These are phyloP conservation scores for Canis aureus DNA, from an alignment of 2,113 vertebrate species.

Conservation along the genomic window DNA sequence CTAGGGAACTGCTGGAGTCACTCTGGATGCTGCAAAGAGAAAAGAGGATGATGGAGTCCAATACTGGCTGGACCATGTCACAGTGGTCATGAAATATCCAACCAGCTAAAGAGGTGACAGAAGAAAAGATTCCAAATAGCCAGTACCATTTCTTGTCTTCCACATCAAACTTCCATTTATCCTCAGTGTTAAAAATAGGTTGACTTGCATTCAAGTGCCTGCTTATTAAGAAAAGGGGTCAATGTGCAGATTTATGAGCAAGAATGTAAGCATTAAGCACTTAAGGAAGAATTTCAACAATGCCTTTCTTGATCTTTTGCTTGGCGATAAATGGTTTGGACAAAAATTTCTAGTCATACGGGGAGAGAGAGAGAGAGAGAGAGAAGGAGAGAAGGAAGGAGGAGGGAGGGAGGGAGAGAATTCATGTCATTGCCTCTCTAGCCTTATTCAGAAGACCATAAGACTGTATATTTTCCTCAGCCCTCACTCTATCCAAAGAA, in stretches of 20 bases:
- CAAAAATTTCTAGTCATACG: not conserved
- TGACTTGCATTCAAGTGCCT: not conserved
- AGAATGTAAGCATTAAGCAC: not conserved
- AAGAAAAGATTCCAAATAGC: not conserved
- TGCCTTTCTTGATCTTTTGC: constrained; percentile 13
- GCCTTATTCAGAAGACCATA: not conserved
- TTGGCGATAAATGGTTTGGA: constrained; percentile 34
- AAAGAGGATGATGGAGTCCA: not conserved
- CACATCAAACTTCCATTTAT: not conserved
- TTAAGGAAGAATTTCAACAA: not conserved
- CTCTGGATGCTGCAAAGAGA: not conserved
- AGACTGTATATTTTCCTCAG: not conserved
- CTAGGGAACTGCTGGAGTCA: not conserved
- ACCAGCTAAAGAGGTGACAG: not conserved
- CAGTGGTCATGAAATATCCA: not conserved
- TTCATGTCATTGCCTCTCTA: not conserved
- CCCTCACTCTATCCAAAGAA: not conserved
- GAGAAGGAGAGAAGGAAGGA: not conserved
- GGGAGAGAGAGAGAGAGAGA: not conserved
- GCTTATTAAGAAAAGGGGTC: not conserved
- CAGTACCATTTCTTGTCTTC: not conserved
- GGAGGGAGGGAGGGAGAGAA: not conserved
- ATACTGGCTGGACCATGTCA: not conserved
- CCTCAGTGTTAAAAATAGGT: not conserved
- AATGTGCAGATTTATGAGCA: not conserved